These are phyloP conservation scores for Setophaga kirtlandii DNA, from an alignment of 2,113 vertebrate genomes.

Conservation along the genomic window DNA sequence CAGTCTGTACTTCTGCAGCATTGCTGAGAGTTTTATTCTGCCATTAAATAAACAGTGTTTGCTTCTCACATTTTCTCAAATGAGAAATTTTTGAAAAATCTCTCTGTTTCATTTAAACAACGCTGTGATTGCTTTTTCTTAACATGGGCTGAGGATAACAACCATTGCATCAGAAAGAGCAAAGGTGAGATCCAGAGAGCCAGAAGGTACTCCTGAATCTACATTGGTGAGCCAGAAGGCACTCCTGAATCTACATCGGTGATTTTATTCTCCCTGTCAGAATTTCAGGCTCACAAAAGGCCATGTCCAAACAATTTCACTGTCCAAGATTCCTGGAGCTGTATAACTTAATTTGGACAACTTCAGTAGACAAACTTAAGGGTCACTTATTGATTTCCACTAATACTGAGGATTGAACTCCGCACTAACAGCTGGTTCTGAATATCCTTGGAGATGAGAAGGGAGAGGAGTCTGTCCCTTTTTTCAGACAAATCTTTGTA, in stretches of 20 bases:
- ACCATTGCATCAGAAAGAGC: neutral
- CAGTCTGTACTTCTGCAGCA: neutral
- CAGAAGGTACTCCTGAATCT: neutral
- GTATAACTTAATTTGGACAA: neutral
- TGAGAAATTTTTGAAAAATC: neutral
- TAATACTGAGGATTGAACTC: neutral
- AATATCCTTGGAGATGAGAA: neutral
- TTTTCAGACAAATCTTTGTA: neutral
- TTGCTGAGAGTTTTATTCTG: neutral
- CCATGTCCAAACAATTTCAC: neutral
- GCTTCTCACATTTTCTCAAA: neutral
- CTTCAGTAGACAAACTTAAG: neutral
- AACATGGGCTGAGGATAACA: neutral
- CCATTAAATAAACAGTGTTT: neutral
- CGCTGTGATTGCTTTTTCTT: neutral
- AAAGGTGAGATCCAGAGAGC: neutral
- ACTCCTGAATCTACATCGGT: neutral
- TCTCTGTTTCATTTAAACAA: neutral
- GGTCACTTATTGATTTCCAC: neutral
- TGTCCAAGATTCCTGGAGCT: neutral
- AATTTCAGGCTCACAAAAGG: constrained; percentile 23
- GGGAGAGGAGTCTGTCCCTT: neutral
- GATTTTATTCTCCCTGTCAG: constrained; percentile 3
- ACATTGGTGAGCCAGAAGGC: neutral
- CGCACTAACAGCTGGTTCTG: neutral